Conservation (phyloP, 2,797 vertebrate species). For the Phalanger gymnotis region DNA sequence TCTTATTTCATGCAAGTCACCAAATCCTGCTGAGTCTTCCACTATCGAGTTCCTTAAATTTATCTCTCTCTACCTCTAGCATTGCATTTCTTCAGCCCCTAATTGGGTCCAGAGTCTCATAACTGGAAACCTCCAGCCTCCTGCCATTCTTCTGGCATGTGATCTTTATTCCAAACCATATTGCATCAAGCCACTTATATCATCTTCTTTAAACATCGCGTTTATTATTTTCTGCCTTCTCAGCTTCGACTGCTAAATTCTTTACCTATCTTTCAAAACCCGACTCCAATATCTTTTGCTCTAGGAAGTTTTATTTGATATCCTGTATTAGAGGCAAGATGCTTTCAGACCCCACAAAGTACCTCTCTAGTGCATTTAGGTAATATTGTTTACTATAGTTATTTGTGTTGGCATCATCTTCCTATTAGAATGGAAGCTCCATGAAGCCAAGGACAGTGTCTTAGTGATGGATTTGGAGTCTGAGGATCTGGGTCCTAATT, state of each 20-base stretch:
- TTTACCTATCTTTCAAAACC: not conserved
- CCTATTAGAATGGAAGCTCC: not conserved
- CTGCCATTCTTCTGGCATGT: not conserved
- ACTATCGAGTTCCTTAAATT: not conserved
- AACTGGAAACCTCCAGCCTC: not conserved
- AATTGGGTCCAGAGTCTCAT: not conserved
- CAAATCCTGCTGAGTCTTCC: not conserved
- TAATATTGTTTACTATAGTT: not conserved
- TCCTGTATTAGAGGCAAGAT: not conserved
- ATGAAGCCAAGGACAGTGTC: not conserved
- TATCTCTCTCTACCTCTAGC: not conserved
- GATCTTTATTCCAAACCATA: not conserved
- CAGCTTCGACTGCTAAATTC: not conserved
- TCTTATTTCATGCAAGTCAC: not conserved
- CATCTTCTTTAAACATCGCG: not conserved
- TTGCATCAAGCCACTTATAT: not conserved
- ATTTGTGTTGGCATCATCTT: not conserved
- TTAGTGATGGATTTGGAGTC: not conserved
- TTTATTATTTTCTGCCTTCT: not conserved
- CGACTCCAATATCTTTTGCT: not conserved
- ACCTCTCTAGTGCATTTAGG: not conserved
- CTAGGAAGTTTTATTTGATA: not conserved
- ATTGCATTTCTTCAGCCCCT: not conserved
- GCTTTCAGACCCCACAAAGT: not conserved
- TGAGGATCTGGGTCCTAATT: not conserved